Evolutionary conservation across 2,888 invertebrate species (phyloP).

Genomic region (Dorcus hopei): DNA sequence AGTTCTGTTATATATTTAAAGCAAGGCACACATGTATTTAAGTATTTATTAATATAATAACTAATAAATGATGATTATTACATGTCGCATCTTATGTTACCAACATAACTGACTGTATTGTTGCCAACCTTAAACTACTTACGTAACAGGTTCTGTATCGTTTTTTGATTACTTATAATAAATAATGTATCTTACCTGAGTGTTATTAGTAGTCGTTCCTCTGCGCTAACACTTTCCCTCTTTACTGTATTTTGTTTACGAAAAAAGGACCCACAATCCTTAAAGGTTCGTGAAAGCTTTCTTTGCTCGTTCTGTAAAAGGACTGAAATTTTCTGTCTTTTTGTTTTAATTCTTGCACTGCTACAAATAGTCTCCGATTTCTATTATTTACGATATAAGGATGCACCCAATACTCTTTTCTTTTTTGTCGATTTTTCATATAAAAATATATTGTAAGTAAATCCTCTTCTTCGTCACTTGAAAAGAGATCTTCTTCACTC

Average conservation of each 20-base stretch:
- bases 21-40: no score
- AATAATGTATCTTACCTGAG: background rate
- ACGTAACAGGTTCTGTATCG: no score
- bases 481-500: background rate
- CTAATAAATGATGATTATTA: no score
- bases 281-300: background rate
- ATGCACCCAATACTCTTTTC: constrained; percentile 4
- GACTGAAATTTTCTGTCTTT: constrained; percentile 4
- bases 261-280: background rate
- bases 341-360: constrained; percentile 4
- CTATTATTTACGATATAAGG: constrained; percentile 6
- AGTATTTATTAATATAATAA: no score
- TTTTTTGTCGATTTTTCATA: background rate
- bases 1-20: no score
- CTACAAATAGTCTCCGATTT: constrained; percentile 5
- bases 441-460: background rate
- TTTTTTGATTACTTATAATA: no score
- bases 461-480: background rate
- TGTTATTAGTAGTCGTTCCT: background rate
- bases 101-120: no score
- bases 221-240: background rate
- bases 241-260: background rate
- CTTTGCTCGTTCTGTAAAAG: constrained; percentile 5
- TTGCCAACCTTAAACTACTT: no score
- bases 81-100: no score